Evolutionary conservation across 2,888 invertebrate species (phyloP), one percentile per base, ranked within the genome.

Genomic region (Elysia crispata): DNA sequence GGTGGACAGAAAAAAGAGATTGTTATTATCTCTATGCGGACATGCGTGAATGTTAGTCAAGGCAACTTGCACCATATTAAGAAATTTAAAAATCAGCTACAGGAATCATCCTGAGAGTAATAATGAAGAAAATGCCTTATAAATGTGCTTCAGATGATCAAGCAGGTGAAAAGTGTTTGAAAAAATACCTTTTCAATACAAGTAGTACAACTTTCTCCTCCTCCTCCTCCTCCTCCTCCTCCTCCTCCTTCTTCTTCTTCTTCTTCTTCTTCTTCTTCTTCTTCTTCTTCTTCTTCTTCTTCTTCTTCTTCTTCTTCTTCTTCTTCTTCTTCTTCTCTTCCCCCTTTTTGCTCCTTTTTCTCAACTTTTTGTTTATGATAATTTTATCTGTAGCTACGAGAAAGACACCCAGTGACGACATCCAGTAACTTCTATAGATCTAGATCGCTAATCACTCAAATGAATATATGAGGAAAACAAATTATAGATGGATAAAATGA

Each of bases 271-370:
- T 60, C 60, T 75, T 60, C 60, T 28, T 75, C 28, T 31, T 60
- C 8, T 33, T 75, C 30, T 60, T 30, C 33, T 62, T 41, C n/a
- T 76, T 33, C 33, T 33, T 31, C 62, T 62, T 50, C 13, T 33
- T 64, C n/a, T 76, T 62, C 33, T n/a, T 76, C 60, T 62, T 5
- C 33, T 41, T 76, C 75, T 76, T n/a, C 31, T 50, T 25, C 75
- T 30, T 13, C 25, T n/a, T 50, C 8, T 62, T 62, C 31, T 62
- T 62, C 33, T n/a, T 62, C 33, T 64, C 75, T 33, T n/a, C 41
- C 64, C 33, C 75, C 41, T 41, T 41, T 41, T 6, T 6, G 3
- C 3, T 41, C 41, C 41, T 41, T 11, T 41, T 41, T 41, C 3
- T 41, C 11, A 41, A 6, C 3, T 41, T 41, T 41, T 11, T 11